A percentile compares a stretch with the other conserved stretches of the same genome.
Conservation (phyloP, 1,140 invertebrate genomes). For the Diachasmimorpha longicaudata region DNA sequence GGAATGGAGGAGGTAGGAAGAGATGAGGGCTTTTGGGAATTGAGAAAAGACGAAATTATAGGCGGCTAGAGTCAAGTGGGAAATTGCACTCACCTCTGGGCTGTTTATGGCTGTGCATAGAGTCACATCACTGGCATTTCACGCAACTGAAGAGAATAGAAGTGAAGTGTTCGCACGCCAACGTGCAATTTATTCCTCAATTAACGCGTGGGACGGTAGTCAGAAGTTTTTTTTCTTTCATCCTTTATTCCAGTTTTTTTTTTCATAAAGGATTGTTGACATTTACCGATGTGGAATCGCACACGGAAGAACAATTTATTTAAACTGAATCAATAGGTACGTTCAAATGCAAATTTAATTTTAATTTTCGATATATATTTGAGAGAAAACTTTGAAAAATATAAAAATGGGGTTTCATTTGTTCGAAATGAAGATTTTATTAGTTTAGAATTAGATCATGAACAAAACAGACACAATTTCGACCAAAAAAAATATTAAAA, state of each 20-base stretch:
- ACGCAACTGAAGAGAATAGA: background rate
- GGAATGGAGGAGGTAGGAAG: background rate
- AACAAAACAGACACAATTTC: too few species aligned
- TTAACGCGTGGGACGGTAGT: conserved; percentile 30
- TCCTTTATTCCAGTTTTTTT: background rate
- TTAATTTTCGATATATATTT: too few species aligned
- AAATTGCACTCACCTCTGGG: conserved; percentile 6
- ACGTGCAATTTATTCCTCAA: conserved; percentile 28
- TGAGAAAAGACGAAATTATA: background rate
- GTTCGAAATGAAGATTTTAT: too few species aligned
- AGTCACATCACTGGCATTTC: background rate
- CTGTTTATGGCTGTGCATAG: background rate
- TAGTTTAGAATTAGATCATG: too few species aligned
- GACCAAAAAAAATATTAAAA: too few species aligned
- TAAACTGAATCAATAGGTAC: too few species aligned
- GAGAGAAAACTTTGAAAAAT: too few species aligned
- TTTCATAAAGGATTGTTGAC: background rate
- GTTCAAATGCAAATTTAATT: too few species aligned
- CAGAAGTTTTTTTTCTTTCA: background rate
- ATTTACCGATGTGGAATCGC: background rate
- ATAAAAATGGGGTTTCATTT: too few species aligned
- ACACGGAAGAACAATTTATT: too few species aligned
- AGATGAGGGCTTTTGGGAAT: background rate
- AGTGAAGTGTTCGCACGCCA: conserved; percentile 3
- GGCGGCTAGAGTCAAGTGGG: background rate